Percentiles rank a stretch among this genome's conserved stretches.
Conservation (phyloP, 2,113 vertebrate species). For the Perccottus glenii region DNA sequence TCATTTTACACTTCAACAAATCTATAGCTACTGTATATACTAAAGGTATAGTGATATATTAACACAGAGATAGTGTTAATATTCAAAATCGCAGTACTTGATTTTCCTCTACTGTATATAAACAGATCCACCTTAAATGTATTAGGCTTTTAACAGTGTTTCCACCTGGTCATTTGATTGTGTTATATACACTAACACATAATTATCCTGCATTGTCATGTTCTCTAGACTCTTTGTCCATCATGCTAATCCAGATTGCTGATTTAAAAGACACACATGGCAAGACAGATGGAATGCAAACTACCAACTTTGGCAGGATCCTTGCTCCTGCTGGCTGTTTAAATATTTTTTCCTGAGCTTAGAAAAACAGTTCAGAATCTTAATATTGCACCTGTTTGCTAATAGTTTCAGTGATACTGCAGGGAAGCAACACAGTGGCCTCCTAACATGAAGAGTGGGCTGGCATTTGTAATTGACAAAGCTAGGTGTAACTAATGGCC, state of each 20-base stretch:
- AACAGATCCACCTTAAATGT: too few species aligned
- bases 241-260: slow-evolving; percentile 1
- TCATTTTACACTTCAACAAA: too few species aligned
- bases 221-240: slow-evolving; percentile 2
- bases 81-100: too few species aligned
- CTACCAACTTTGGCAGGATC: slow-evolving; percentile 7
- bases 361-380: background rate
- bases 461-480: background rate
- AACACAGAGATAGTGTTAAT: too few species aligned
- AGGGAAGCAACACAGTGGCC: background rate
- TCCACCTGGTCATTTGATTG: too few species aligned
- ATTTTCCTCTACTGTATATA: too few species aligned
- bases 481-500: background rate
- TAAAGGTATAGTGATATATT: too few species aligned
- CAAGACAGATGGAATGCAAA: slow-evolving; percentile 5
- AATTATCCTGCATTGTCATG: background rate
- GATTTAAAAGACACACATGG: slow-evolving; percentile 8
- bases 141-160: too few species aligned
- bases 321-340: background rate
- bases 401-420: background rate
- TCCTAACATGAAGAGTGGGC: background rate
- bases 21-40: too few species aligned
- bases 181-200: too few species aligned
- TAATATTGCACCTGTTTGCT: background rate
- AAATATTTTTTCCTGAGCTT: background rate